A percentile compares a stretch with the other conserved stretches of the same genome.
Conservation (phyloP, 2,113 vertebrate genomes). For the Pyxicephalus adspersus region DNA sequence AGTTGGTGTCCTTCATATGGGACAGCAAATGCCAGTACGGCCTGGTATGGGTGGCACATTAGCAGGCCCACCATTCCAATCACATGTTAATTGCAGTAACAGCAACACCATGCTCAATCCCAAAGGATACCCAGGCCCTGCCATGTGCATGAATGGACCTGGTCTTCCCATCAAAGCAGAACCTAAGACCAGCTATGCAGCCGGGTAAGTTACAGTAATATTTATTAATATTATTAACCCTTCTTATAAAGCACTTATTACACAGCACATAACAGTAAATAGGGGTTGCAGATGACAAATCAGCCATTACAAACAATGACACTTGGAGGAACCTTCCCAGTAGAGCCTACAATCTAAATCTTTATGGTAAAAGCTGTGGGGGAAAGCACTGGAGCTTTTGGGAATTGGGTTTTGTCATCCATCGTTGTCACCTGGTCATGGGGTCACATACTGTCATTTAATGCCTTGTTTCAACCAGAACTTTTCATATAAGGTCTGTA, state of each 20-base stretch:
- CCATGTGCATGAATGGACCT: constrained; percentile 74
- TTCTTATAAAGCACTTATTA: no score
- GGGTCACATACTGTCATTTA: no score
- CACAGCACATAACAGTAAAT: no score
- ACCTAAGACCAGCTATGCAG: constrained; percentile 89
- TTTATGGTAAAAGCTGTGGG: accelerated
- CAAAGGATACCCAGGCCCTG: constrained; percentile 79
- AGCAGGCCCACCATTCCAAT: constrained; percentile 61
- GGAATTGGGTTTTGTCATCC: no score
- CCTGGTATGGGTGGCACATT: constrained; percentile 70
- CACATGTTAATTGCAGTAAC: constrained; percentile 80
- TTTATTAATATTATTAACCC: no score
- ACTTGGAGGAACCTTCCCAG: no score
- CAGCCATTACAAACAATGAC: no score
- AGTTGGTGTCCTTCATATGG: constrained; percentile 69
- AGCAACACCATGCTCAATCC: constrained; percentile 77
- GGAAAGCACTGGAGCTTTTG: accelerated
- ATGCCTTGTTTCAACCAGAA: no score
- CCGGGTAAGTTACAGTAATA: constrained; percentile 78
- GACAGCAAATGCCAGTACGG: constrained; percentile 67
- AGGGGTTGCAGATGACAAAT: no score
- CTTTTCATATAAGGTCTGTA: no score
- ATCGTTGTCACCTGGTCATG: no score
- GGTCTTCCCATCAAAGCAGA: constrained; percentile 89
- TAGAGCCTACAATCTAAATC: no score